These are phyloP conservation scores for Molanna angustata DNA, from an alignment of 2,888 invertebrate genomes.

Conservation along the genomic window DNA sequence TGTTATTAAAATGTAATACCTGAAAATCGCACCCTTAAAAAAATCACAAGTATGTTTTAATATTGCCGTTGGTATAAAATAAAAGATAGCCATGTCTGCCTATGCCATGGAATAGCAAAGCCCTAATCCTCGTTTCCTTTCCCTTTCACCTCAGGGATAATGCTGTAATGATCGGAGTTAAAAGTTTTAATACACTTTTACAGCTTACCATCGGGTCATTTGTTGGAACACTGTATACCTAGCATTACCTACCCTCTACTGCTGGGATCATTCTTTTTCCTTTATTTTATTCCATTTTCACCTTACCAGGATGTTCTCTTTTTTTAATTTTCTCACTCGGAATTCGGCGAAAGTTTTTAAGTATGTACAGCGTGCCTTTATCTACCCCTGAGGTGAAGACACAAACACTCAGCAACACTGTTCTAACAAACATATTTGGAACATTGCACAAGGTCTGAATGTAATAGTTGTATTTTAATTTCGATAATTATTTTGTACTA, in stretches of 20 bases:
- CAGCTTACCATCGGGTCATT: constrained; percentile 28
- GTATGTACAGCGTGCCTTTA: constrained; percentile 8
- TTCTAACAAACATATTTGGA: no score
- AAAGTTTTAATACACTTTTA: constrained; percentile 32
- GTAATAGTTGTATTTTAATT: no score
- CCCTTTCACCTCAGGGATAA: constrained; percentile 25
- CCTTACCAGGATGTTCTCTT: neutral
- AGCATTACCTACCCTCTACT: constrained; percentile 3
- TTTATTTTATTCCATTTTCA: constrained; percentile 9
- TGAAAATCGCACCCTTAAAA: no score
- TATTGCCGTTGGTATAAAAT: neutral
- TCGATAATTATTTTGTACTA: no score
- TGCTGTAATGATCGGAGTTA: constrained; percentile 30
- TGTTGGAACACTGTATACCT: constrained; percentile 10
- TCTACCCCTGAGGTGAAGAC: constrained; percentile 27
- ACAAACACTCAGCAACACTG: constrained; percentile 5
- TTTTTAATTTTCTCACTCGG: constrained; percentile 21
- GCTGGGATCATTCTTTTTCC: constrained; percentile 14
- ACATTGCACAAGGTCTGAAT: no score
- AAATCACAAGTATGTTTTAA: no score
- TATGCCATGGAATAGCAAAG: neutral
- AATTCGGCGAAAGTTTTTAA: constrained; percentile 15
- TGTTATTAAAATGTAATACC: no score
- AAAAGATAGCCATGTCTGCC: neutral
- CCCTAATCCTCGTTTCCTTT: constrained; percentile 11